phyloP scores from a whole-genome alignment of 2,888 invertebrate genomes.

The Venusia cambrica region DNA sequence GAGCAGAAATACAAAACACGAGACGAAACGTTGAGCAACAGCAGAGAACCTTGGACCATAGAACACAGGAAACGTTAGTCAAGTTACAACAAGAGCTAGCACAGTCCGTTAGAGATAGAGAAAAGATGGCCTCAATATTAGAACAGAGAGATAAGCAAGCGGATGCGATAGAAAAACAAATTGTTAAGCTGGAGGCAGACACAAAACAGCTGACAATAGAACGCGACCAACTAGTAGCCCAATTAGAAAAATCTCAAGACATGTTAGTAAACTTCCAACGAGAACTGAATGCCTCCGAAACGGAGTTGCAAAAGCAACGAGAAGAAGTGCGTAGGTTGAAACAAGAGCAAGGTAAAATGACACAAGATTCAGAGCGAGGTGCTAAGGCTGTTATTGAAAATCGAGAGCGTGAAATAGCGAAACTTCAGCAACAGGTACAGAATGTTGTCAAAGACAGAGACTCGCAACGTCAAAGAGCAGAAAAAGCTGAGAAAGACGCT shows the following conservation, averaged over 20 bases:
- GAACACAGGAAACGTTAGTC: slow-evolving; percentile 86
- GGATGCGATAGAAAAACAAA: slow-evolving; percentile 91
- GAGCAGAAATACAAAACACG: slow-evolving; percentile 85
- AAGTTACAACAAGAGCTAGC: slow-evolving; percentile 88
- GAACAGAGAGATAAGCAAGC: slow-evolving; percentile 90
- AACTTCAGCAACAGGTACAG: slow-evolving; percentile 85
- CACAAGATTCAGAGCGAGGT: slow-evolving; percentile 86
- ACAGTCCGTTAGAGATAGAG: slow-evolving; percentile 86
- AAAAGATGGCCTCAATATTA: slow-evolving; percentile 88
- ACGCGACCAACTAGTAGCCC: slow-evolving; percentile 92
- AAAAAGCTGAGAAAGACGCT: slow-evolving; percentile 87
- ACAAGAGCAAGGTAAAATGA: slow-evolving; percentile 85
- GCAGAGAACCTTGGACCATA: slow-evolving; percentile 83
- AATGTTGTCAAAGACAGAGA: slow-evolving; percentile 83
- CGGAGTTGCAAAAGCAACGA: slow-evolving; percentile 89
- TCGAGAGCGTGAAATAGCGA: slow-evolving; percentile 85
- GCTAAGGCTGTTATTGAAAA: slow-evolving; percentile 86
- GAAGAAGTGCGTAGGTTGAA: slow-evolving; percentile 89
- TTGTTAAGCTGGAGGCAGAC: slow-evolving; percentile 91
- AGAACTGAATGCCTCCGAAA: slow-evolving; percentile 91
- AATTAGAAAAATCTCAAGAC: slow-evolving; percentile 95
- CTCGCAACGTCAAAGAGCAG: slow-evolving; percentile 84
- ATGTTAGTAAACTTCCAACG: slow-evolving; percentile 96
- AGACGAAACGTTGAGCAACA: slow-evolving; percentile 84
- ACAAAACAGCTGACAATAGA: slow-evolving; percentile 92